Conservation (phyloP, 2,888 invertebrate genomes). For the Andricus quercusramuli region DNA sequence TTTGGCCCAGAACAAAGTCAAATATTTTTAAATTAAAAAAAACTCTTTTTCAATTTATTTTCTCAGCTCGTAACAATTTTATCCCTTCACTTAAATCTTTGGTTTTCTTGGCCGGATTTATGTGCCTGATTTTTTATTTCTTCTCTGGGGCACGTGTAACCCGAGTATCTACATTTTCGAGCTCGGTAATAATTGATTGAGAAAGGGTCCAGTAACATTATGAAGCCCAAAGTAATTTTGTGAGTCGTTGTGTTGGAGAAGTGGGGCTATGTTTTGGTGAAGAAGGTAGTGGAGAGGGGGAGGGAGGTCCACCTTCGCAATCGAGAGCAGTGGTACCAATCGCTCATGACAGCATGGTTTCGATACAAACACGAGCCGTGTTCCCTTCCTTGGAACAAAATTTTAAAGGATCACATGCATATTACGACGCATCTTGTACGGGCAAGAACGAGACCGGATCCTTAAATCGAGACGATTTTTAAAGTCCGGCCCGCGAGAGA, state of each 20-base stretch:
- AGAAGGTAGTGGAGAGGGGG: too few species aligned
- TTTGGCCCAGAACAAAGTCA: neutral
- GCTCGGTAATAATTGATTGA: constrained; percentile 37
- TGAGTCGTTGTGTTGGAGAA: constrained; percentile 23
- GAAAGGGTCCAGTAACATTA: constrained; percentile 39
- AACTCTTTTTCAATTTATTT: neutral
- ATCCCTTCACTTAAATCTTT: neutral
- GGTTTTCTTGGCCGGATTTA: constrained; percentile 28
- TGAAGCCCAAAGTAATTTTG: constrained; percentile 34
- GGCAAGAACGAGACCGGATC: constrained; percentile 64
- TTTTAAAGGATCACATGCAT: constrained; percentile 62
- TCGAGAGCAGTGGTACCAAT: constrained; percentile 51
- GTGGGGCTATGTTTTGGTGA: neutral
- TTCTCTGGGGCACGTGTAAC: constrained; percentile 29
- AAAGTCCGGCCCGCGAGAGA: constrained; percentile 61
- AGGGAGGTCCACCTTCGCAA: constrained; percentile 19
- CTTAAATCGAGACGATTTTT: constrained; percentile 74
- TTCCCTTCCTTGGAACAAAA: constrained; percentile 56
- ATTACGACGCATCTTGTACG: constrained; percentile 56
- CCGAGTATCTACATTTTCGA: constrained; percentile 39
- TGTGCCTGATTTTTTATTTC: constrained; percentile 31
- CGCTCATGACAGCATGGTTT: constrained; percentile 59
- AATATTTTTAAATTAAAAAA: too few species aligned
- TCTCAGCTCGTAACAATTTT: neutral
- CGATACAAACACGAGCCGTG: constrained; percentile 57